These are phyloP conservation scores for Mustelus asterias DNA, from an alignment of 2,113 vertebrate genomes.

Conservation along the genomic window DNA sequence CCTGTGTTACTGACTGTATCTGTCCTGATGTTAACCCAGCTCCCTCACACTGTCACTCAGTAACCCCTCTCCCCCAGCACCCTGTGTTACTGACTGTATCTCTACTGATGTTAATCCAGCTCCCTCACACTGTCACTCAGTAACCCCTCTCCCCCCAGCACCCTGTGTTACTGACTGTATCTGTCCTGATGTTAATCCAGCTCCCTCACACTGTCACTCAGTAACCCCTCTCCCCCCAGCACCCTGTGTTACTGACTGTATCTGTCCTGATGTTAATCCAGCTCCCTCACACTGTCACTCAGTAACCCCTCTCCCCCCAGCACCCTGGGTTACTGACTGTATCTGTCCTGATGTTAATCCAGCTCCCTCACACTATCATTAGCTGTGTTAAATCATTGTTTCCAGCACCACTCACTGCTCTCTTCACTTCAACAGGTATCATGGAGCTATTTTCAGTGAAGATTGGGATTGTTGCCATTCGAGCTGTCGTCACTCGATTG, in stretches of 20 bases:
- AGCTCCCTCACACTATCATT: background rate
- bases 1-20: too few relatives aligned
- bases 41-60: too few relatives aligned
- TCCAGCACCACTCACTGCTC: background rate
- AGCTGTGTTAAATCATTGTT: too few relatives aligned
- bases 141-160: background rate
- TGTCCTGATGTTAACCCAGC: too few relatives aligned
- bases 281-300: background rate
- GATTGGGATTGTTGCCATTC: slow-evolving; percentile 55
- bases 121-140: background rate
- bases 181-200: background rate
- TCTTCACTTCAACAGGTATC: slow-evolving; percentile 45
- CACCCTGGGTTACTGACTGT: background rate
- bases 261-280: background rate
- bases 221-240: too few relatives aligned
- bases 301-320: background rate
- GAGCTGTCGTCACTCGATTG: slow-evolving; percentile 48
- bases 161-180: background rate
- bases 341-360: background rate
- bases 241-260: too few relatives aligned
- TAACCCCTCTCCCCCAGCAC: too few relatives aligned
- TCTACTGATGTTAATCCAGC: background rate
- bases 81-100: too few relatives aligned
- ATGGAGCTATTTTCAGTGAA: slow-evolving; percentile 53
- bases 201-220: background rate